Evolutionary conservation across 2,888 invertebrate species (phyloP).

Genomic region (Fragum whitleyi): DNA sequence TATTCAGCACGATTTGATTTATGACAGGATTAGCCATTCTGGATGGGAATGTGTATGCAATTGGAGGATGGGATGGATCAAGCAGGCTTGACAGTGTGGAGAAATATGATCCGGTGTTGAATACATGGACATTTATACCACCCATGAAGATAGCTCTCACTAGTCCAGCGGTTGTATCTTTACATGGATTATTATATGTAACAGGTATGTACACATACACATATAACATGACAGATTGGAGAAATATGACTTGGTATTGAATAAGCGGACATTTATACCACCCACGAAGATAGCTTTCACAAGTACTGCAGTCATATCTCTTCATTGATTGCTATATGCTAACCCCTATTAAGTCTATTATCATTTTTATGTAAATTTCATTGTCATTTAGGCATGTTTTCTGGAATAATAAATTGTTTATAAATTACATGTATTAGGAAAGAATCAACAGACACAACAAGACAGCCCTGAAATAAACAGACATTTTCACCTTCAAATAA

Average conservation of each 20-base stretch:
- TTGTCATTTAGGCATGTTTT: too few species aligned
- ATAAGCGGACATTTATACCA: slow-evolving; percentile 85
- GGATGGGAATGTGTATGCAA: slow-evolving; percentile 86
- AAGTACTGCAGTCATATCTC: slow-evolving; percentile 86
- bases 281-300: slow-evolving; percentile 86
- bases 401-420: too few species aligned
- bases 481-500: too few species aligned
- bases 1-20: too few species aligned
- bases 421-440: too few species aligned
- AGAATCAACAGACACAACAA: too few species aligned
- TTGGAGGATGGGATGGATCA: slow-evolving; percentile 86
- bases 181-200: slow-evolving; percentile 86
- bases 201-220: slow-evolving; percentile 83
- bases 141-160: slow-evolving; percentile 86
- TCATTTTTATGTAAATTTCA: too few species aligned
- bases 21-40: slow-evolving; percentile 85
- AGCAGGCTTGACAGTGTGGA: slow-evolving; percentile 86
- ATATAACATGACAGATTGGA: slow-evolving; percentile 86
- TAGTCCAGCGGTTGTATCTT: slow-evolving; percentile 86
- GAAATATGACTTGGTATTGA: slow-evolving; percentile 85
- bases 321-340: slow-evolving; percentile 85
- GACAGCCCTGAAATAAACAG: too few species aligned
- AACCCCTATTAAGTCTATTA: too few species aligned
- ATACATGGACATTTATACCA: slow-evolving; percentile 85
- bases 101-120: slow-evolving; percentile 85